phyloP scores from a whole-genome alignment of 2,888 invertebrate genomes.

The Pachydiplax longipennis region DNA sequence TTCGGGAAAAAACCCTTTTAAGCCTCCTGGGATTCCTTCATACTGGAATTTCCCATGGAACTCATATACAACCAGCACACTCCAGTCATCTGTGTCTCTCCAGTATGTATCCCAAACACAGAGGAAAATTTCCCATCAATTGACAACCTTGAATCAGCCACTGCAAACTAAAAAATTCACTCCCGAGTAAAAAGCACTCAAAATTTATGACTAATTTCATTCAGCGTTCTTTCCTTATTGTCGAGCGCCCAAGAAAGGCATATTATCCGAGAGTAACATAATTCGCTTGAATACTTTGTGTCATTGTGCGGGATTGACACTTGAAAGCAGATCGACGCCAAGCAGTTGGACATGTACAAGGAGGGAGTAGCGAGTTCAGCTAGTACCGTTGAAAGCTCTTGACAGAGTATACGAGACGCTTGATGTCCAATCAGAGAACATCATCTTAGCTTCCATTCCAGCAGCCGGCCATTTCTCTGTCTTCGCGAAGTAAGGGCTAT shows the following conservation, averaged over 20 bases:
- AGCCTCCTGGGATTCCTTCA: too few species aligned
- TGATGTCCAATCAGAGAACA: constrained; percentile 30
- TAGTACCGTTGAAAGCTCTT: constrained; percentile 3
- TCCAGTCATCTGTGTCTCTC: too few species aligned
- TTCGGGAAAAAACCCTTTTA: too few species aligned
- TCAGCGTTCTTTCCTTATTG: not conserved
- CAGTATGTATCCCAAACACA: too few species aligned
- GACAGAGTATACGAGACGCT: constrained; percentile 13
- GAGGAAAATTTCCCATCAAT: too few species aligned
- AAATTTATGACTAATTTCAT: constrained; percentile 4
- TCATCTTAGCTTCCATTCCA: constrained; percentile 37
- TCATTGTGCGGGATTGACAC: constrained; percentile 30
- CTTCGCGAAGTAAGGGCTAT: not conserved
- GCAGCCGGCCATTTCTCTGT: constrained; percentile 27
- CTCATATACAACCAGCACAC: too few species aligned
- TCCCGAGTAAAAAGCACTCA: not conserved
- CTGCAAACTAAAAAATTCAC: not conserved
- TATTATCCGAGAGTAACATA: not conserved
- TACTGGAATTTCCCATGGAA: too few species aligned
- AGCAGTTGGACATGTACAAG: constrained; percentile 21
- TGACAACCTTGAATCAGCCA: not conserved
- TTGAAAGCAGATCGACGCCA: constrained; percentile 27
- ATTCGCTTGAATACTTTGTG: constrained; percentile 20
- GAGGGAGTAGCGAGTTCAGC: constrained; percentile 16
- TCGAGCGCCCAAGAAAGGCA: not conserved